Evolutionary conservation across 2,888 invertebrate genomes (phyloP), one percentile per base, ranked within the genome.

Genomic region (Papilio protenor): DNA sequence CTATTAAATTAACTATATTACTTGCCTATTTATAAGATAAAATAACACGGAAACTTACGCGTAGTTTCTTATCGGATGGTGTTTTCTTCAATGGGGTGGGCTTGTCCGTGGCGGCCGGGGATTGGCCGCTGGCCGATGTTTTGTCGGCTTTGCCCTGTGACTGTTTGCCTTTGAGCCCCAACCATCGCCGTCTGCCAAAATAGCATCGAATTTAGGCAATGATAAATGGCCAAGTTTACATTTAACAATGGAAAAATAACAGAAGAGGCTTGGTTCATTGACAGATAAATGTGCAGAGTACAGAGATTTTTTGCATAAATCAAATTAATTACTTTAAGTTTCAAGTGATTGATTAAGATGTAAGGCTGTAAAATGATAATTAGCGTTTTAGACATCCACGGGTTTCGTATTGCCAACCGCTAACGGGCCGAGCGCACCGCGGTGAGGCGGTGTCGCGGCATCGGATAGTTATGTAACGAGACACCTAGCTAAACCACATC

Each of bases 121-220:
- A 90, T 79, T 92, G 92, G 10, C 89, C 87, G 73, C 95, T 96
- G 87, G 93, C 95, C 47, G 95, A 88, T 11, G 95, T 90, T 87
- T 98, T 98, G 87, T 98, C 97, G 81, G 97, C 97, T 93, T 98
- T 98, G 84, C 97, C 97, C 91, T 98, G 98, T 83, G 98, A 98
- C 75, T 88, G 95, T 92, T 99, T 99, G 83, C 98, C 84, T 69
- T 74, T 96, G 79, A 98, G 96, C 96, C 89, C 98, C 80, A 98
- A 97, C 89, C 99, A 95, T 97, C 98, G 98, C 96, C 98, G 98
- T 91, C 97, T 97, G 92, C 84, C 85, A 78, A 81, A 77, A 82
- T 23, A 47, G 14, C 49, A 55, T 73, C 40, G 33, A 33, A 18
- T 64, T 64, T 61, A 33, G 16, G 16, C 11, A 27, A 61, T 14